Conservation (phyloP, 2,113 vertebrate species). For the Falco punctatus region DNA sequence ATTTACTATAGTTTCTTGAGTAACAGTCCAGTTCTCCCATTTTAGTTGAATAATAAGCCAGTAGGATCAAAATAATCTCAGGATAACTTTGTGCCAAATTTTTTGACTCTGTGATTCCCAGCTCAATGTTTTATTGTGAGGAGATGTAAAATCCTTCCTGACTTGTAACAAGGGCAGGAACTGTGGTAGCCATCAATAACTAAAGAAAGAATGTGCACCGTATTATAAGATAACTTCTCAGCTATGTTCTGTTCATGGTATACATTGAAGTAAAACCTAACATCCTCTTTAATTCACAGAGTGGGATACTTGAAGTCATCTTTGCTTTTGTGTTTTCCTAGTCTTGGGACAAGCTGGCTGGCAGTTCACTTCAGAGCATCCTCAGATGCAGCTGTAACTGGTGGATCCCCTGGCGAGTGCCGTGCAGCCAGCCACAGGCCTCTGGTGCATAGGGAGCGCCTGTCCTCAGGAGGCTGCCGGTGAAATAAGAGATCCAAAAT, state of each 20-base stretch:
- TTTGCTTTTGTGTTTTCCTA: background rate
- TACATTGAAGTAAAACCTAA: background rate
- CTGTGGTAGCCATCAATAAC: background rate
- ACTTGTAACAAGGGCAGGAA: background rate
- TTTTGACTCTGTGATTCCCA: background rate
- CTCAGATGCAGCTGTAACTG: background rate
- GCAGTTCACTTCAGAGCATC: background rate
- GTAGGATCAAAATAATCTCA: background rate
- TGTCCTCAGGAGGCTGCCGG: background rate
- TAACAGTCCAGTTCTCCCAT: background rate
- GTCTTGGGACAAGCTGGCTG: background rate
- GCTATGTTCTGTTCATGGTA: background rate
- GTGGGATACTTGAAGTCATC: background rate
- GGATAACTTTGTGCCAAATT: background rate
- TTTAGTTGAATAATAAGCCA: background rate
- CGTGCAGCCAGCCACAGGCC: background rate
- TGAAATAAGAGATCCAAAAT: background rate
- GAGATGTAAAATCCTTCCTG: background rate
- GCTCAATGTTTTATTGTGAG: background rate
- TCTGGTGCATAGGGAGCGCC: background rate
- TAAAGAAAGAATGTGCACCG: background rate
- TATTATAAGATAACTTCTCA: background rate
- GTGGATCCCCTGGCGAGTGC: background rate
- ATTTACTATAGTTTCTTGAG: background rate
- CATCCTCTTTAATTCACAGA: background rate